These are phyloP conservation scores for Danionella dracula DNA, from an alignment of 2,797 vertebrate genomes.

Conservation along the genomic window DNA sequence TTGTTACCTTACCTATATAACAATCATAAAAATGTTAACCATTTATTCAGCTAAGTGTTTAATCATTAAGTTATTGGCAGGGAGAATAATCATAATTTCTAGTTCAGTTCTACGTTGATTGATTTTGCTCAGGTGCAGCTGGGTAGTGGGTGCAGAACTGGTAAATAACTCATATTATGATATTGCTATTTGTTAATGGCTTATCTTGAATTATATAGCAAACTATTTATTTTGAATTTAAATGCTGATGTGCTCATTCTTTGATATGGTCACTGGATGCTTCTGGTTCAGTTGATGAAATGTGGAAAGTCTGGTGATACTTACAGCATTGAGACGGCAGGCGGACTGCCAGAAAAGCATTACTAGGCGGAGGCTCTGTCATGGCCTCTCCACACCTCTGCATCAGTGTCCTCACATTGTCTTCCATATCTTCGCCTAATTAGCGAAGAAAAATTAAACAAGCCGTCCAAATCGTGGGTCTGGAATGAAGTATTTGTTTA, in stretches of 20 bases:
- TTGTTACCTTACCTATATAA: no score
- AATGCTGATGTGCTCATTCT: slow-evolving; percentile 14
- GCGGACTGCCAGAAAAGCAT: slow-evolving; percentile 25
- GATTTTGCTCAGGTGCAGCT: no score
- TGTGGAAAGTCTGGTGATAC: slow-evolving; percentile 26
- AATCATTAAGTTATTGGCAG: no score
- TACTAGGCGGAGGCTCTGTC: background rate
- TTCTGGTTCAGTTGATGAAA: slow-evolving; percentile 9
- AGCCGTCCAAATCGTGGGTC: background rate
- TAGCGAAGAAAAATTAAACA: background rate
- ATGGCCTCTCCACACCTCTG: background rate
- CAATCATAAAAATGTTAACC: no score
- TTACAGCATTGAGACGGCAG: slow-evolving; percentile 31
- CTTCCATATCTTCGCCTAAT: slow-evolving; percentile 13
- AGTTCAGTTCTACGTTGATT: no score
- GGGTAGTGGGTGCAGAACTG: no score
- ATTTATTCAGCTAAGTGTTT: no score
- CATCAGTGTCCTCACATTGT: background rate
- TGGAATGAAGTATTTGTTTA: background rate
- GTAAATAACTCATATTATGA: no score
- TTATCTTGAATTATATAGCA: no score
- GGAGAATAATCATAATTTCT: no score
- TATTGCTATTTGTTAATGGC: no score
- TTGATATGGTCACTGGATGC: slow-evolving; percentile 12
- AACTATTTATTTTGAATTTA: no score